Evolutionary conservation across 2,113 vertebrate species (phyloP).

Genomic region (Apeltes quadracus): DNA sequence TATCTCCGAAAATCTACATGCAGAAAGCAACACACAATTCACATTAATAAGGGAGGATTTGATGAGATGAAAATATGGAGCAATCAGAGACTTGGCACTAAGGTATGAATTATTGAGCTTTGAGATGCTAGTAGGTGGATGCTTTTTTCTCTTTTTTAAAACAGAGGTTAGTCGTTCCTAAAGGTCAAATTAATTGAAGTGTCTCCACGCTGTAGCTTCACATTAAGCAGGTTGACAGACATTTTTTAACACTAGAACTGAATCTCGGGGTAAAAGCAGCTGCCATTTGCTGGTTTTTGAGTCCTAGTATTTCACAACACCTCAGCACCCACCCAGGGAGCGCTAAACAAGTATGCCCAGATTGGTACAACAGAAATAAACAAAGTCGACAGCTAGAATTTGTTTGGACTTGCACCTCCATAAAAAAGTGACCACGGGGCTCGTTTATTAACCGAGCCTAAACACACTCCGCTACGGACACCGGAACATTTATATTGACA

Average conservation of each 20-base stretch:
- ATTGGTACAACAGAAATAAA: background rate
- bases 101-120: background rate
- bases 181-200: background rate
- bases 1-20: conserved; percentile 92
- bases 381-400: background rate
- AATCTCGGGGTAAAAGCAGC: conserved; percentile 15
- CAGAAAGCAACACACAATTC: conserved; percentile 15
- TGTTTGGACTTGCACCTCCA: background rate
- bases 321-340: background rate
- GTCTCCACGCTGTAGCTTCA: background rate
- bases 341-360: background rate
- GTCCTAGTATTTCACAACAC: conserved; percentile 24
- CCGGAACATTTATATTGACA: background rate
- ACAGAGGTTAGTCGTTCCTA: background rate
- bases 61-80: background rate
- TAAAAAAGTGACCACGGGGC: background rate
- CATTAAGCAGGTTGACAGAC: background rate
- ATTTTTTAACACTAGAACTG: conserved; percentile 20
- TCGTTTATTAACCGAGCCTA: too few species aligned
- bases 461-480: background rate
- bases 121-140: background rate
- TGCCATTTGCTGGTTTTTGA: conserved; percentile 5
- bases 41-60: background rate
- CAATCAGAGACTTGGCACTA: background rate
- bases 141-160: background rate